phyloP scores from a whole-genome alignment of 2,888 invertebrate species.

The Paralinhomoeus sp. region DNA sequence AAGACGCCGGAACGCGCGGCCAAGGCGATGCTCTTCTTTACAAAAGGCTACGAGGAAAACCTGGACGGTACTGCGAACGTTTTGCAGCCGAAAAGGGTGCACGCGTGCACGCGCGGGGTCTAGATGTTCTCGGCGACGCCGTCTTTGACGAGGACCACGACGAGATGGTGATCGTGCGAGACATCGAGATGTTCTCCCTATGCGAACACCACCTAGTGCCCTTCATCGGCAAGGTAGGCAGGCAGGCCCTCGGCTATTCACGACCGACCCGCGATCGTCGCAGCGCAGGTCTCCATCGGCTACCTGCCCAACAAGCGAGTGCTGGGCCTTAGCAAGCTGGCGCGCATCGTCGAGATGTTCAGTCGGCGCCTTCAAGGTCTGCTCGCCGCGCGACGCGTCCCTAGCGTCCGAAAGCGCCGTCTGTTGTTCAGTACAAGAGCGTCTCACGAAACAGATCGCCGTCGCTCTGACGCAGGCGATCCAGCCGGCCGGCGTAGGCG shows the following conservation, averaged over 20 bases:
- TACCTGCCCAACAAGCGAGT: slow-evolving; percentile 93
- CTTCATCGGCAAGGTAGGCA: slow-evolving; percentile 61
- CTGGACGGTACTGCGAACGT: no score
- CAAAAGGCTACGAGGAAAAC: slow-evolving; percentile 91
- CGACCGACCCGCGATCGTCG: no score
- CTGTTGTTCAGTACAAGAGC: slow-evolving; percentile 75
- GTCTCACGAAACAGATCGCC: slow-evolving; percentile 91
- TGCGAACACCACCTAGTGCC: slow-evolving; percentile 97
- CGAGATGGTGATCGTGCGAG: slow-evolving; percentile 97
- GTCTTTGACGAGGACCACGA: slow-evolving; percentile 97
- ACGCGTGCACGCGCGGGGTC: slow-evolving; percentile 30
- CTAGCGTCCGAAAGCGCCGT: no score
- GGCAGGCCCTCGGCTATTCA: no score
- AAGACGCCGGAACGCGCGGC: slow-evolving; percentile 95
- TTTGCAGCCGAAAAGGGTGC: no score
- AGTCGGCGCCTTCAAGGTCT: slow-evolving; percentile 66
- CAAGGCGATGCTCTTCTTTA: slow-evolving; percentile 94
- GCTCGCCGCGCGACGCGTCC: neutral
- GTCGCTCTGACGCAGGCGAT: slow-evolving; percentile 77
- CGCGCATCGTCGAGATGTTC: slow-evolving; percentile 91
- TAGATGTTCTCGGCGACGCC: slow-evolving; percentile 83
- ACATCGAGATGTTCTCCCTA: slow-evolving; percentile 99
- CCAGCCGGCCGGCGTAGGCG: slow-evolving; percentile 86
- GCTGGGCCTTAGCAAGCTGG: slow-evolving; percentile 83
- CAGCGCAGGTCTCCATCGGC: slow-evolving; percentile 63